Evolutionary conservation across 1,140 invertebrate genomes (phyloP).

Genomic region (Hestina assimilis): DNA sequence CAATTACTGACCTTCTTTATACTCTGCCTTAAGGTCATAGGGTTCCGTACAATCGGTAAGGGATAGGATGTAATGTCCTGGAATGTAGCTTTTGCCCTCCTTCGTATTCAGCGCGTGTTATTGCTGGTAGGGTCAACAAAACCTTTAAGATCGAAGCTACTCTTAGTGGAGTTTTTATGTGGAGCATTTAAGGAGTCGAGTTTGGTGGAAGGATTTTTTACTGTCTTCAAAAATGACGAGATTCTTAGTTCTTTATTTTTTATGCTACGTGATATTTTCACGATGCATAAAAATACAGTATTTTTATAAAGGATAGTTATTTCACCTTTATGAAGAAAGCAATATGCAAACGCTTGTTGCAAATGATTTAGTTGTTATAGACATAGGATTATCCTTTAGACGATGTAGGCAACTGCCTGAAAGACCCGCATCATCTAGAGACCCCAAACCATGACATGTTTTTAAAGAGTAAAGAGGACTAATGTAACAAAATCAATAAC

Average conservation of each 20-base stretch:
- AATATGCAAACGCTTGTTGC: too few relatives aligned
- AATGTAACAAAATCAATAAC: too few relatives aligned
- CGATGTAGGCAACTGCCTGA: too few relatives aligned
- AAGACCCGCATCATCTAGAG: too few relatives aligned
- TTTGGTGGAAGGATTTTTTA: background rate
- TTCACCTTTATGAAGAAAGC: too few relatives aligned
- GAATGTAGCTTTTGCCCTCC: background rate
- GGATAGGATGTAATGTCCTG: conserved; percentile 6
- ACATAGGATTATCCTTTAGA: too few relatives aligned
- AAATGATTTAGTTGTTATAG: too few relatives aligned
- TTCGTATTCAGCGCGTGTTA: conserved; percentile 20
- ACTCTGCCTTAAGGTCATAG: conserved; percentile 11
- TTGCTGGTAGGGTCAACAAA: conserved; percentile 2
- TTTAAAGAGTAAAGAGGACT: too few relatives aligned
- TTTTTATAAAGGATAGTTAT: too few relatives aligned
- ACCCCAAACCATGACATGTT: too few relatives aligned
- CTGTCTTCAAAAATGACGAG: background rate
- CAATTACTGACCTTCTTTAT: conserved; percentile 14
- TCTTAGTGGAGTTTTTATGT: too few relatives aligned
- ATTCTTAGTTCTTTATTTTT: background rate
- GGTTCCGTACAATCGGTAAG: conserved; percentile 8
- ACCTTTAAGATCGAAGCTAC: background rate
- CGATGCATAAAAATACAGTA: too few relatives aligned
- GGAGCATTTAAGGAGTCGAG: background rate
- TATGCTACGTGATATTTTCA: background rate